Conservation (phyloP, 37 sponge, comb jelly and placozoan species). For the Axinella damicornis region DNA sequence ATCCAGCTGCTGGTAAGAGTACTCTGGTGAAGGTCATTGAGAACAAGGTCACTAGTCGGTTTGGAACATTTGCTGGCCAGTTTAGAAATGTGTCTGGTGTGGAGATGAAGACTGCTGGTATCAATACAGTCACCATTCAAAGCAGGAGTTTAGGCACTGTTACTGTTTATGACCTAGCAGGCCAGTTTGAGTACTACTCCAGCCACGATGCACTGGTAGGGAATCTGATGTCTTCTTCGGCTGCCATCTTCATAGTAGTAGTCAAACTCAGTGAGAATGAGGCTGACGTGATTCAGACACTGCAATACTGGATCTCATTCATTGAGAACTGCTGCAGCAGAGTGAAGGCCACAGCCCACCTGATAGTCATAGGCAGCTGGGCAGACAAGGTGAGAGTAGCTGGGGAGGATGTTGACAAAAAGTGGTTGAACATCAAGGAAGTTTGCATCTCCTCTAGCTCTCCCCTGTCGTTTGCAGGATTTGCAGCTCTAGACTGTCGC, state of each 20-base stretch:
- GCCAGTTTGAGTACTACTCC: constrained; percentile 47
- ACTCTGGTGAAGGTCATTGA: constrained; percentile 27
- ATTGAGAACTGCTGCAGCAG: constrained; percentile 8
- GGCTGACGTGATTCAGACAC: not conserved
- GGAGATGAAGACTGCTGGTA: constrained; percentile 38
- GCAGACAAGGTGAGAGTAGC: not conserved
- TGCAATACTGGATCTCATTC: constrained; percentile 27
- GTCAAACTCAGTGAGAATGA: constrained; percentile 22
- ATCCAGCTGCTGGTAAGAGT: constrained; percentile 41
- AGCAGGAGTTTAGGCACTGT: constrained; percentile 22
- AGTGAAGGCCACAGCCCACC: constrained; percentile 4
- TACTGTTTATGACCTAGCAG: constrained; percentile 46
- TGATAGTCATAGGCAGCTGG: constrained; percentile 35
- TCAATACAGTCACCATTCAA: constrained; percentile 3
- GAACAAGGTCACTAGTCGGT: not conserved
- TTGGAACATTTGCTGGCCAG: not conserved
- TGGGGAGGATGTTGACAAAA: too few relatives aligned
- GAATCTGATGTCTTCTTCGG: not conserved
- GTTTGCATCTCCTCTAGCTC: too few relatives aligned
- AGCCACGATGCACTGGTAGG: constrained; percentile 35
- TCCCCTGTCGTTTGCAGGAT: too few relatives aligned
- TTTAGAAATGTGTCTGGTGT: not conserved
- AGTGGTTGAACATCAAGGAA: too few relatives aligned
- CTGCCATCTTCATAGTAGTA: constrained; percentile 24
- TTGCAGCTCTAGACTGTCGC: too few relatives aligned